Evolutionary conservation across 2,888 invertebrate genomes (phyloP), one percentile per base, ranked within the genome.

Genomic region (Hartigia nigra): DNA sequence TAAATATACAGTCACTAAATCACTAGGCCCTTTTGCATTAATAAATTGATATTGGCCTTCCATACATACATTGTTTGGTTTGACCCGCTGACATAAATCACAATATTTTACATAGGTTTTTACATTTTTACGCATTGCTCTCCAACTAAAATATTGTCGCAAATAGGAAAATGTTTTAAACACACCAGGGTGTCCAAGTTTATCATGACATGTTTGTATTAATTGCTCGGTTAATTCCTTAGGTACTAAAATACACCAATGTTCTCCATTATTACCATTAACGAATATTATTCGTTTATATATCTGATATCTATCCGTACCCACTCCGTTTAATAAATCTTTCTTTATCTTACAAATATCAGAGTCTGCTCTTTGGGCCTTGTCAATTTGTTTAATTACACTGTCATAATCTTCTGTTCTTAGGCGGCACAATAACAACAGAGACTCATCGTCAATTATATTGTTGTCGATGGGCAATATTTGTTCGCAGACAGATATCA

Each of bases 1-100:
- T 32, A 77, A 81, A 4, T 79, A 79, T 14, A 81, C 79, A 1
- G 77, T 76, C 1, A 77, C 77, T 2, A 79, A 35, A 23, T 81
- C 79, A 11, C 69, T 31, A 11, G 79, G 81, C 14, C 36, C 55
- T 0, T 31, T 34, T 4, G 78, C 31, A 14, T 2, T 14, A 1
- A 81, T 74, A 37, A 70, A 35, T 0, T 77, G 74, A 74, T 76
- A 77, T 12, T 69, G 34, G 0, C 81, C 81, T 74, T 81, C 77
- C n/a, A 77, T 69, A 0, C 37, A 31, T 12, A 69, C 39, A 32
- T 72, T 77, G 1, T 39, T 32, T 9, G 74, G 31, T 31, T 81
- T 79, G 0, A 72, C 69, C 0, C 77, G 74, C 31, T 81, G 77
- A 34, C 81, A 81, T 12, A 79, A 12, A 72, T 79, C 77, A 39